Evolutionary conservation across 2,888 invertebrate genomes (phyloP).

Genomic region (Lasioglossum pauxillum): DNA sequence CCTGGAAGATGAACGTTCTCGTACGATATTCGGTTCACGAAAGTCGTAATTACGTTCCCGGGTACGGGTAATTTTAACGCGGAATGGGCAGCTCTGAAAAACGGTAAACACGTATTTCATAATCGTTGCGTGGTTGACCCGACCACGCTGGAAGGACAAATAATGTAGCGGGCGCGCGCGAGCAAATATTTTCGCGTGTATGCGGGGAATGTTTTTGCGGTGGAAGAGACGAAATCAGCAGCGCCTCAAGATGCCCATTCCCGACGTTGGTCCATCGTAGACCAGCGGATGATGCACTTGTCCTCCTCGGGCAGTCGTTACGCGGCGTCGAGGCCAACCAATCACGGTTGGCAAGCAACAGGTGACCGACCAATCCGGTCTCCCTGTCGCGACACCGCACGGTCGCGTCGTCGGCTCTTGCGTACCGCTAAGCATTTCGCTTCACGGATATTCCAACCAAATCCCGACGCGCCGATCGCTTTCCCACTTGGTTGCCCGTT

Average conservation of each 20-base stretch:
- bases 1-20: background rate
- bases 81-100: constrained; percentile 1
- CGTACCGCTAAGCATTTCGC: constrained; percentile 60
- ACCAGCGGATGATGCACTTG: constrained; percentile 59
- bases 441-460: constrained; percentile 59
- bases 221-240: background rate
- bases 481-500: constrained; percentile 45
- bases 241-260: constrained; percentile 23
- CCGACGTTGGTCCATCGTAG: constrained; percentile 54
- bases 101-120: constrained; percentile 32
- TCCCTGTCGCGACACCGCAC: constrained; percentile 32
- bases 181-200: too few relatives aligned
- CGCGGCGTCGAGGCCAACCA: constrained; percentile 74
- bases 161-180: background rate
- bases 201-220: background rate
- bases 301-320: constrained; percentile 66
- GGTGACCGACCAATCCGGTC: constrained; percentile 80
- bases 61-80: background rate
- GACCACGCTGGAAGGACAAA: constrained; percentile 16
- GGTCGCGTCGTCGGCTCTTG: constrained; percentile 34
- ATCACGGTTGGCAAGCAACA: constrained; percentile 78
- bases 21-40: background rate
- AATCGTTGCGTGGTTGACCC: constrained; percentile 6
- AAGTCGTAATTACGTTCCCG: background rate
- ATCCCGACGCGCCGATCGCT: constrained; percentile 44